Percentiles rank a stretch among this genome's conserved stretches.
These are phyloP conservation scores for Micropoecilia bifurca DNA, from an alignment of 2,797 vertebrate species.

Conservation along the genomic window DNA sequence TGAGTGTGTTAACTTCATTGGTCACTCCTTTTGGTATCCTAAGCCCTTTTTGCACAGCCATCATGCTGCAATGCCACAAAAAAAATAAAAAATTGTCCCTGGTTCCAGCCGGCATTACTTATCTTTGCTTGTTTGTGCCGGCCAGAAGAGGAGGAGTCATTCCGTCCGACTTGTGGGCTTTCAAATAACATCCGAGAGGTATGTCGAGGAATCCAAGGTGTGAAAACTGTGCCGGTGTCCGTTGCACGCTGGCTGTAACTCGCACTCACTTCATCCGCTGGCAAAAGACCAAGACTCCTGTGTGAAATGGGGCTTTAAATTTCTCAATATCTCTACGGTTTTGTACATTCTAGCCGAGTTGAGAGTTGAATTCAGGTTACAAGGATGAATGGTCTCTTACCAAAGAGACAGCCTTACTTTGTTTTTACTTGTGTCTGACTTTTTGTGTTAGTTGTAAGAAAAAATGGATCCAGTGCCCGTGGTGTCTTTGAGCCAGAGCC, in stretches of 20 bases:
- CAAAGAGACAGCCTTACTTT: neutral
- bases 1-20: conserved; percentile 7
- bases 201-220: neutral
- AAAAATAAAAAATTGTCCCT: neutral
- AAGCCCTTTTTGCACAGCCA: neutral
- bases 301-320: conserved; percentile 3
- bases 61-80: neutral
- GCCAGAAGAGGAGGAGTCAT: neutral
- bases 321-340: conserved; percentile 17
- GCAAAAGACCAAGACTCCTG: neutral
- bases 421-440: neutral
- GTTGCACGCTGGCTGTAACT: neutral
- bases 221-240: neutral
- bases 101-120: conserved; percentile 1
- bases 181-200: conserved; percentile 1
- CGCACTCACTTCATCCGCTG: neutral
- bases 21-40: conserved; percentile 3
- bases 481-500: neutral
- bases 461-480: conserved; percentile 7
- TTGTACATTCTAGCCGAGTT: neutral
- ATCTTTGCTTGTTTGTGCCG: neutral
- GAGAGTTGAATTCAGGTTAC: conserved; percentile 15
- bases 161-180: neutral
- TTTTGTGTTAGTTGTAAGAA: neutral
- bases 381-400: neutral